Percentiles rank a stretch among this genome's conserved stretches.
Conservation (phyloP, 1,140 invertebrate species). For the Vanessa tameamea region DNA sequence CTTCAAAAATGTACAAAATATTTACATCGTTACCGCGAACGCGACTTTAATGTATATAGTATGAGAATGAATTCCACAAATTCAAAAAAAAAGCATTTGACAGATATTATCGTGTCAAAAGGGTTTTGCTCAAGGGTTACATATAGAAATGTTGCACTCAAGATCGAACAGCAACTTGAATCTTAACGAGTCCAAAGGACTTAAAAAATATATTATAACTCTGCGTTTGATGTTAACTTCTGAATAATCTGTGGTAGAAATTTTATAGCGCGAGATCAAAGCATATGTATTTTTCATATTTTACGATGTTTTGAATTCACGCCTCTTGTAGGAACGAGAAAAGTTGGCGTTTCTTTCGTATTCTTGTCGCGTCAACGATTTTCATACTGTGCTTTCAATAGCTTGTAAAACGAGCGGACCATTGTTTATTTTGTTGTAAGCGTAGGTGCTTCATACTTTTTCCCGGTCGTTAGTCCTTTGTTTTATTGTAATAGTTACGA, state of each 20-base stretch:
- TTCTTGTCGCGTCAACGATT: constrained; percentile 54
- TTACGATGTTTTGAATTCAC: constrained; percentile 76
- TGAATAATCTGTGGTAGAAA: constrained; percentile 17
- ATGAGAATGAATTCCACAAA: too few species aligned
- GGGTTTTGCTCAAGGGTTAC: too few species aligned
- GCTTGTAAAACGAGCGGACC: constrained; percentile 52
- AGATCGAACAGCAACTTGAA: too few species aligned
- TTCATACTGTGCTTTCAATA: constrained; percentile 54
- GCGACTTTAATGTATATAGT: too few species aligned
- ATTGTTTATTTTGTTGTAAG: constrained; percentile 41
- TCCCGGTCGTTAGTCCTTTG: constrained; percentile 26
- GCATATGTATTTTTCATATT: constrained; percentile 71
- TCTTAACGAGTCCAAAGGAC: background rate
- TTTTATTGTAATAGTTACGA: constrained; percentile 15
- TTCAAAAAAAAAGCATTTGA: too few species aligned
- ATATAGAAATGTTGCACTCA: too few species aligned
- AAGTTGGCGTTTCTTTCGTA: constrained; percentile 55
- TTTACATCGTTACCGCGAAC: too few species aligned
- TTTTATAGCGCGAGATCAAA: constrained; percentile 19
- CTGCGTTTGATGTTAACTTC: constrained; percentile 8
- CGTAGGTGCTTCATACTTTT: constrained; percentile 26
- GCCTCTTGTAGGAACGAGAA: constrained; percentile 50
- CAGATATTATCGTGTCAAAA: too few species aligned
- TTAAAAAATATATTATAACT: background rate
- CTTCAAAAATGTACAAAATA: too few species aligned